A percentile compares a stretch with the other conserved stretches of the same genome.
Conservation (phyloP, 2,888 invertebrate genomes). For the Andrena trimmerana region DNA sequence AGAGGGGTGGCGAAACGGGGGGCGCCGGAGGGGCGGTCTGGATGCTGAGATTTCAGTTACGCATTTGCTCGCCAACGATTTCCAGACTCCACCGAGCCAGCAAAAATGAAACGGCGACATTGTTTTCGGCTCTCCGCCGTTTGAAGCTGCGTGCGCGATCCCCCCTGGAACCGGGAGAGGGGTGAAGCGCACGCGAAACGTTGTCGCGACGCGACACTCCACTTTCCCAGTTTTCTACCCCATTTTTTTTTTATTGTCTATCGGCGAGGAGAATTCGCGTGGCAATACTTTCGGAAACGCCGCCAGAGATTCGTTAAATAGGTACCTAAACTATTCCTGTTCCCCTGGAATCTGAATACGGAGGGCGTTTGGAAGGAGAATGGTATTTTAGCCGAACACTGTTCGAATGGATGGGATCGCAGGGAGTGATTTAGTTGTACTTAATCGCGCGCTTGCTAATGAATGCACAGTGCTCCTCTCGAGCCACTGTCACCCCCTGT, state of each 20-base stretch:
- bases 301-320: neutral
- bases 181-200: slow-evolving; percentile 7
- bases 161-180: neutral
- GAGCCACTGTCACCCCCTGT: slow-evolving; percentile 35
- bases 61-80: slow-evolving; percentile 70
- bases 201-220: neutral
- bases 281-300: neutral
- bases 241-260: neutral
- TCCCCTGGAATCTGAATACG: neutral
- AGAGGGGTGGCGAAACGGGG: slow-evolving; percentile 48
- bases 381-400: neutral
- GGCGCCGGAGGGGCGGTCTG: slow-evolving; percentile 56
- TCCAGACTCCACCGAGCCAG: slow-evolving; percentile 55
- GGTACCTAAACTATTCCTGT: neutral
- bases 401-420: neutral
- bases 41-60: slow-evolving; percentile 85
- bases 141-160: slow-evolving; percentile 10
- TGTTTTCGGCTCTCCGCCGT: slow-evolving; percentile 22
- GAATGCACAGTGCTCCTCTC: slow-evolving; percentile 26
- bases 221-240: neutral
- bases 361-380: neutral
- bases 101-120: slow-evolving; percentile 49
- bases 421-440: neutral
- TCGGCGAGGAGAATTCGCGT: neutral
- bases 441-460: slow-evolving; percentile 29